A percentile compares a stretch with the other conserved stretches of the same genome.
Conservation (phyloP, 1,140 invertebrate species). For the Wiebesia pumilae region DNA sequence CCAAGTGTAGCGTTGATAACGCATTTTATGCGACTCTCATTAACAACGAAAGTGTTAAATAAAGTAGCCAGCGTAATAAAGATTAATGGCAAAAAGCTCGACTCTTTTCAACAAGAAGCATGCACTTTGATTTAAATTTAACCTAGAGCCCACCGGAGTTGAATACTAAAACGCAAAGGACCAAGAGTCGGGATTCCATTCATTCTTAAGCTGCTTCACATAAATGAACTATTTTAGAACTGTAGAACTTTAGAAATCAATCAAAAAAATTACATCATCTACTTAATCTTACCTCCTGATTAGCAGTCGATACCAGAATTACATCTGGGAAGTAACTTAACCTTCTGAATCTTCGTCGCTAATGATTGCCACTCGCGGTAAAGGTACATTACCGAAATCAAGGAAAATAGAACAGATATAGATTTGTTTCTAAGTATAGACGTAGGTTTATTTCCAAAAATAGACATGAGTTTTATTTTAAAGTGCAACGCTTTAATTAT, state of each 20-base stretch:
- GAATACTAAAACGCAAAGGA: neutral
- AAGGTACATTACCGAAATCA: no score
- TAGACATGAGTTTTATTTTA: neutral
- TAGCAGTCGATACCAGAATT: no score
- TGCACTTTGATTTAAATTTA: slow-evolving; percentile 33
- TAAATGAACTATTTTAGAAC: neutral
- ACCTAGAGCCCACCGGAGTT: slow-evolving; percentile 3
- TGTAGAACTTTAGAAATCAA: neutral
- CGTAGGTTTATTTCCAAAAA: neutral
- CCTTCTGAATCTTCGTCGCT: no score
- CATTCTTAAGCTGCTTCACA: slow-evolving; percentile 26
- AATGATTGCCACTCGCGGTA: no score
- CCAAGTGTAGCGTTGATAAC: neutral
- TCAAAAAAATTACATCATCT: neutral
- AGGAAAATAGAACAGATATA: no score
- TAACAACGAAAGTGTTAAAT: neutral
- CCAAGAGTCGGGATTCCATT: slow-evolving; percentile 8
- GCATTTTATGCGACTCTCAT: slow-evolving; percentile 18
- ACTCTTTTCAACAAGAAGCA: neutral
- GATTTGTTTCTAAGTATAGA: neutral
- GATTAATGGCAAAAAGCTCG: slow-evolving; percentile 12
- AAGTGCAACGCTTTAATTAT: neutral
- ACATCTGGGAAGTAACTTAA: no score
- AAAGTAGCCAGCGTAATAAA: slow-evolving; percentile 23
- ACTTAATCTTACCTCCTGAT: neutral